A percentile compares a stretch with the other conserved stretches of the same genome.
These are phyloP conservation scores for Nyctereutes procyonoides DNA, from an alignment of 2,113 vertebrate species.

Conservation along the genomic window DNA sequence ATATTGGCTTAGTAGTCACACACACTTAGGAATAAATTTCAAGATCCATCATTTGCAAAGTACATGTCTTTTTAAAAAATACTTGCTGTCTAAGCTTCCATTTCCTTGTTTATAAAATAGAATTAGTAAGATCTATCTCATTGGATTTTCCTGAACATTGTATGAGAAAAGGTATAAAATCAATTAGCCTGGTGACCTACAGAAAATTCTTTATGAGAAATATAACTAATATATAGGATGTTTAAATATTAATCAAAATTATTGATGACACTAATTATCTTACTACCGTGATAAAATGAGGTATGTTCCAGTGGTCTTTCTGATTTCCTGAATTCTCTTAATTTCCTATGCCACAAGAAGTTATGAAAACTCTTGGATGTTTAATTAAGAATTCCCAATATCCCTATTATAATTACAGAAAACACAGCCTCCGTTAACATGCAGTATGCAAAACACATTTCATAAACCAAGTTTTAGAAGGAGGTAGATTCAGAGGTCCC, in stretches of 20 bases:
- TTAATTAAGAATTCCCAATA: constrained; percentile 60
- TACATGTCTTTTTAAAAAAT: background rate
- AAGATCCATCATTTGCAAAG: background rate
- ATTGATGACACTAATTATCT: background rate
- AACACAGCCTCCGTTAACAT: background rate
- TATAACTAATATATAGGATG: background rate
- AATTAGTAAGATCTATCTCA: background rate
- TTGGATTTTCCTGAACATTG: background rate
- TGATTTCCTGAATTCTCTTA: constrained; percentile 30
- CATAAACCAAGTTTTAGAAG: constrained; percentile 34
- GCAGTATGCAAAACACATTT: background rate
- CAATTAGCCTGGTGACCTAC: background rate
- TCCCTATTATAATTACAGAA: constrained; percentile 56
- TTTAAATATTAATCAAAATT: constrained; percentile 51
- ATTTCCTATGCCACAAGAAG: constrained; percentile 9
- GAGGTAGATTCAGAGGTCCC: background rate
- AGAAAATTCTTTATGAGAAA: background rate
- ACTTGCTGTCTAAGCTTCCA: background rate
- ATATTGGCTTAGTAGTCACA: background rate
- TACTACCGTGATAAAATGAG: background rate
- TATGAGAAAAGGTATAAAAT: background rate
- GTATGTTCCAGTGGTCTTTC: background rate
- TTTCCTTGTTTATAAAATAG: background rate
- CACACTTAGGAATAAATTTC: background rate
- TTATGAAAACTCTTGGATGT: constrained; percentile 6